Percentiles rank a stretch among this genome's conserved stretches.
Evolutionary conservation across 1,140 invertebrate species (phyloP).

Genomic region (Campodea augens): DNA sequence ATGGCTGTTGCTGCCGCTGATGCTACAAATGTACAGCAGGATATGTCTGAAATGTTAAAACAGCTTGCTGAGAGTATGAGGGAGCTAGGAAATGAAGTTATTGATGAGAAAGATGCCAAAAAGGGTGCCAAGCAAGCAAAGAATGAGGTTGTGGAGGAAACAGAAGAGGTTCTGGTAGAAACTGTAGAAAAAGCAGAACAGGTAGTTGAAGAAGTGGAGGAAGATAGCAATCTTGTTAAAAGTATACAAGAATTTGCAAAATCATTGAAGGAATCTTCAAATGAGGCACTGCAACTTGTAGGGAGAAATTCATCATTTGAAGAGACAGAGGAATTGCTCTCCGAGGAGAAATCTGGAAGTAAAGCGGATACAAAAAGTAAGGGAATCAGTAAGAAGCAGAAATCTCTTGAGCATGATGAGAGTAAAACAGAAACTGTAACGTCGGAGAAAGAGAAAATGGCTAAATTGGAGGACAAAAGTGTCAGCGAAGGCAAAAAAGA

Average conservation of each 20-base stretch:
- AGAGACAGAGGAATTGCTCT: too few species aligned
- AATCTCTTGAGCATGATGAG: too few species aligned
- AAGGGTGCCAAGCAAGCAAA: not conserved
- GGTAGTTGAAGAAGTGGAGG: constrained; percentile 1
- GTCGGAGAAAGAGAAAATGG: too few species aligned
- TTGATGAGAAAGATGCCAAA: constrained; percentile 4
- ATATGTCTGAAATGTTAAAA: not conserved
- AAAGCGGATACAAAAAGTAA: too few species aligned
- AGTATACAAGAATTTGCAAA: not conserved
- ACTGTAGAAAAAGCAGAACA: constrained; percentile 9
- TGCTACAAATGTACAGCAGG: too few species aligned
- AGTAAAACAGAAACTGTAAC: too few species aligned
- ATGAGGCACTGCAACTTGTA: not conserved
- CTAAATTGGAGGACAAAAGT: too few species aligned
- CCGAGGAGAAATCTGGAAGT: too few species aligned
- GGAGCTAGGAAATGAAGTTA: not conserved
- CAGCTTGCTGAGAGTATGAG: not conserved
- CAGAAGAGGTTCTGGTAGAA: constrained; percentile 1
- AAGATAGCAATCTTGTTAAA: constrained; percentile 1
- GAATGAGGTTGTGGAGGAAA: not conserved
- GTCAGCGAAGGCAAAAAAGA: too few species aligned
- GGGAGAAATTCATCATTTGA: too few species aligned
- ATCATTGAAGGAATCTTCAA: not conserved
- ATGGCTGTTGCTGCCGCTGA: too few species aligned
- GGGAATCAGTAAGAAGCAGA: too few species aligned